These are phyloP conservation scores for Pachycephala philippinensis DNA, from an alignment of 2,113 vertebrate species.

Conservation along the genomic window DNA sequence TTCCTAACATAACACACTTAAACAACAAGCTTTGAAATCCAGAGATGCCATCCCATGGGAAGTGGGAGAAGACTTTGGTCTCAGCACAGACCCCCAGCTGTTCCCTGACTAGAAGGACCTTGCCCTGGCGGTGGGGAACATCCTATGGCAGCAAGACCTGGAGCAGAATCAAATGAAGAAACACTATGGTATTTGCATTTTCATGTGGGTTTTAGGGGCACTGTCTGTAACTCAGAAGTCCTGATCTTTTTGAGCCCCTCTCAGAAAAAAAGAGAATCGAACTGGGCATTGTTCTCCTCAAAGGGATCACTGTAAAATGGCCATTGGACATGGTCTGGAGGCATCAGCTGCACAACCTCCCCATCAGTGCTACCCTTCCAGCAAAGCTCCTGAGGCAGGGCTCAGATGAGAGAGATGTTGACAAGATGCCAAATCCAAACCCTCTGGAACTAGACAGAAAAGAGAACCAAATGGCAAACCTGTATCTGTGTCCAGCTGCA, in stretches of 20 bases:
- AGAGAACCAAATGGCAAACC: not conserved
- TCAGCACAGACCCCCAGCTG: not conserved
- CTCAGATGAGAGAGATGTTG: not conserved
- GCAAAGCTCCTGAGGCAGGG: not conserved
- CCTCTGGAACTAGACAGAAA: not conserved
- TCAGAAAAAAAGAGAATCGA: not conserved
- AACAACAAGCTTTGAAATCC: constrained; percentile 1
- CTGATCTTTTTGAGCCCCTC: not conserved
- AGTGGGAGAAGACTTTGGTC: not conserved
- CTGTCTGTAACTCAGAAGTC: not conserved
- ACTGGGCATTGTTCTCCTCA: not conserved
- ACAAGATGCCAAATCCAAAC: not conserved
- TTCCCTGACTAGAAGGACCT: not conserved
- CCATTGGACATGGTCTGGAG: not conserved
- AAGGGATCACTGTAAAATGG: not conserved
- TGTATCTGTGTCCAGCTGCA: not conserved
- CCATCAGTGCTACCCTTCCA: not conserved
- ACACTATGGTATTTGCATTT: not conserved
- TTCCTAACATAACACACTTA: not conserved
- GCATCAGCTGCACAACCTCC: not conserved
- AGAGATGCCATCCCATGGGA: not conserved
- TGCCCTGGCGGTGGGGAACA: rapidly evolving
- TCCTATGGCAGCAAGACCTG: not conserved
- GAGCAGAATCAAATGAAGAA: not conserved
- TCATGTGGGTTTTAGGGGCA: not conserved